Conservation (phyloP, 2,797 vertebrate species). For the Fistularia tabacaria region DNA sequence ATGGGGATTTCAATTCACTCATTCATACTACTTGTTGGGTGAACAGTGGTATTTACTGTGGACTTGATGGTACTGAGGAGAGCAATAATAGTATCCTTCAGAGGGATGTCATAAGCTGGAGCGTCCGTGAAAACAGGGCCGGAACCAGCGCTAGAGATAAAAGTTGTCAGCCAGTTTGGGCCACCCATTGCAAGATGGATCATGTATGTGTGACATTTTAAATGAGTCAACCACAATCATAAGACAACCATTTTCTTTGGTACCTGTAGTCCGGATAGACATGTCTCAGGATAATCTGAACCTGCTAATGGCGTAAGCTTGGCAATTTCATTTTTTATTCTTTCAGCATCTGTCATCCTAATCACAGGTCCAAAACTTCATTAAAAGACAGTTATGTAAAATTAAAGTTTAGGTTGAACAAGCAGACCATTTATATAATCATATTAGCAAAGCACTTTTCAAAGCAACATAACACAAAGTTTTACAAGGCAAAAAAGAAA, state of each 20-base stretch:
- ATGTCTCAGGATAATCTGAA: constrained; percentile 68
- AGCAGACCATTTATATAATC: too few relatives aligned
- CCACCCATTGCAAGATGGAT: too few relatives aligned
- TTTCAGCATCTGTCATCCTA: constrained; percentile 60
- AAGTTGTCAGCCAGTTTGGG: too few relatives aligned
- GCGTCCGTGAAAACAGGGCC: constrained; percentile 77
- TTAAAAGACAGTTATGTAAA: too few relatives aligned
- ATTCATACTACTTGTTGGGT: neutral
- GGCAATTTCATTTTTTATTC: constrained; percentile 68
- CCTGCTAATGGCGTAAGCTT: constrained; percentile 43
- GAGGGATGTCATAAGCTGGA: constrained; percentile 58
- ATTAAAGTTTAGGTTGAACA: too few relatives aligned
- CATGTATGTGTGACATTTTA: too few relatives aligned
- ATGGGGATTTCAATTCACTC: neutral
- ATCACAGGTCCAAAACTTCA: constrained; percentile 70
- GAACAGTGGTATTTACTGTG: constrained; percentile 45
- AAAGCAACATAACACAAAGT: too few relatives aligned
- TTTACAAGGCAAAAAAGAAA: too few relatives aligned
- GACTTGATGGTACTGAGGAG: constrained; percentile 71
- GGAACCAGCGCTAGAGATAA: too few relatives aligned
- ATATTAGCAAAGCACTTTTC: too few relatives aligned
- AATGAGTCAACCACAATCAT: neutral
- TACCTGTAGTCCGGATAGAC: constrained; percentile 75
- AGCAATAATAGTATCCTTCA: constrained; percentile 68
- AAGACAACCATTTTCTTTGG: neutral